Base-by-base conservation (phyloP, 2,113 vertebrate genomes). In the Limnothrissa miodon region DNA sequence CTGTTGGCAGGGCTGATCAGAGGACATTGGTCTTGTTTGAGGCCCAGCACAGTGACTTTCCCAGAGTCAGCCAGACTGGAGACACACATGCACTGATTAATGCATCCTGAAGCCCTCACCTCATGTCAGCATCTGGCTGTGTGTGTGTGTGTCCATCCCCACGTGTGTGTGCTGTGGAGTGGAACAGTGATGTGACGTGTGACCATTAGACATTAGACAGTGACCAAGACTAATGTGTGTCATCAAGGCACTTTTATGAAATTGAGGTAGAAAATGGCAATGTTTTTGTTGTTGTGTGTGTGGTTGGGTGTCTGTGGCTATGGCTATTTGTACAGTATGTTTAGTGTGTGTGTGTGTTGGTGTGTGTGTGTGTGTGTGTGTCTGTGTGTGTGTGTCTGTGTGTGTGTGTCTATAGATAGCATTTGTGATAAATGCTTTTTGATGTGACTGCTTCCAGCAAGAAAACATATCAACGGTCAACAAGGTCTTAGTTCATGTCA, bases 1-100 rank as follows among this genome's bases (percentile, higher is more conserved):
- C 29, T 36, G 19, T 36, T 36, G 66, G 66, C 66, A 74, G 66
- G 19, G 25, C 25, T 74, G 66, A 74, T 81, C 78, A 85, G 78
- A 80, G 42, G 45, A 29, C 78, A 15, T 29, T 78, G 42, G 45
- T 42, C 21, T 21, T 82, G 59, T 33, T 70, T 70, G 45, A 33
- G 39, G 56, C 81, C 59, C 56, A 29, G 81, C 10, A 33, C 42
- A 45, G 29, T 74, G 66, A 74, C 66, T 39, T 39, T 33, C 25
- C 29, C 66, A 74, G 25, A 74, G 29, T 74, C 66, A 74, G 66
- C 66, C 66, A 74, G 66, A 74, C 66, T 36, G 66, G 5, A 13
- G 25, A 74, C 66, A 15, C 25, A 74, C 1, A 74, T 0, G 33
- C 66, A 74, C 29, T 36, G 29, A 74, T 36, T 74, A 36, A 74